These are phyloP conservation scores for Nematolebias whitei DNA, from an alignment of 2,113 vertebrate species.

Conservation along the genomic window DNA sequence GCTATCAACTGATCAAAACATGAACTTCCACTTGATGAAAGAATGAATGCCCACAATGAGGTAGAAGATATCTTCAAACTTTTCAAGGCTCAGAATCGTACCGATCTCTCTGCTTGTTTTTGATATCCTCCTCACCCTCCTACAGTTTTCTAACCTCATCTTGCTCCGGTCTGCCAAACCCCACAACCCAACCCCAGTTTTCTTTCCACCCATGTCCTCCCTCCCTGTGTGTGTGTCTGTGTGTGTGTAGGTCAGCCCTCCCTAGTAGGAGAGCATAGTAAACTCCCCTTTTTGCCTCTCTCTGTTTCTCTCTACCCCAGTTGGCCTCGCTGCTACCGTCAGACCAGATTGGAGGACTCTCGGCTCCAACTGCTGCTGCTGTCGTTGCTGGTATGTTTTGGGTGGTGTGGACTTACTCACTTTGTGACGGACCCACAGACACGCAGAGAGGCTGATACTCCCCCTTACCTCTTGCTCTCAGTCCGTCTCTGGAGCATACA, in stretches of 20 bases:
- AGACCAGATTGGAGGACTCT: slow-evolving; percentile 70
- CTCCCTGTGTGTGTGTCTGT: slow-evolving; percentile 24
- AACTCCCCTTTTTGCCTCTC: slow-evolving; percentile 63
- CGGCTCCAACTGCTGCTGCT: slow-evolving; percentile 58
- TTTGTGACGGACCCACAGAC: slow-evolving; percentile 39
- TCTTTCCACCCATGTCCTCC: slow-evolving; percentile 58
- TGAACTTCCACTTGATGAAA: neutral
- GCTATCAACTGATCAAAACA: neutral
- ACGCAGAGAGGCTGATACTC: slow-evolving; percentile 31
- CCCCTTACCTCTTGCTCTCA: slow-evolving; percentile 52
- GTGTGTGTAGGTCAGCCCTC: slow-evolving; percentile 37
- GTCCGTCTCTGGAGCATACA: slow-evolving; percentile 51
- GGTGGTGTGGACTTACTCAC: slow-evolving; percentile 70
- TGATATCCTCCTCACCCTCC: slow-evolving; percentile 50
- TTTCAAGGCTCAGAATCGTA: slow-evolving; percentile 22
- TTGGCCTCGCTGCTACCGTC: slow-evolving; percentile 71
- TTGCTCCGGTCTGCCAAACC: slow-evolving; percentile 62
- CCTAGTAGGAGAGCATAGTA: slow-evolving; percentile 60
- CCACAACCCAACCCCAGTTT: slow-evolving; percentile 66
- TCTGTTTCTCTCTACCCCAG: slow-evolving; percentile 64
- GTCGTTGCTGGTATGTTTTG: slow-evolving; percentile 53
- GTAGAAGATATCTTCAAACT: slow-evolving; percentile 20
- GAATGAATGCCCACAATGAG: slow-evolving; percentile 10
- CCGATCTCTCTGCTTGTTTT: slow-evolving; percentile 58
- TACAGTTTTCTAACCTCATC: slow-evolving; percentile 52